Evolutionary conservation across 1,140 invertebrate genomes (phyloP).

Genomic region (Drosophila subobscura): DNA sequence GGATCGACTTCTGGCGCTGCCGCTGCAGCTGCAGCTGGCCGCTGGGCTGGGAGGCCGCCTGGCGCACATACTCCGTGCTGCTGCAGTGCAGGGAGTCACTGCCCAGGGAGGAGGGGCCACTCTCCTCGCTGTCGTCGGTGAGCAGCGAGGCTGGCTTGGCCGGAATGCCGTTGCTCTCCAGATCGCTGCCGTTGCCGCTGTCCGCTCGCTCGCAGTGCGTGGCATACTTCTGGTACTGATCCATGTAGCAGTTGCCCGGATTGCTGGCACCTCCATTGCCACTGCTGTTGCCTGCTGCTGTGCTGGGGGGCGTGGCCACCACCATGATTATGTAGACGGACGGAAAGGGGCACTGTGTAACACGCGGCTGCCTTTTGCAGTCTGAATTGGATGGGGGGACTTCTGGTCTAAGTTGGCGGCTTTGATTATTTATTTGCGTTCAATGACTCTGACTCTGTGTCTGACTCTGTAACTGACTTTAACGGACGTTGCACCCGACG

Average conservation of each 20-base stretch:
- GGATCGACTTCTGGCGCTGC: conserved; percentile 61
- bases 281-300: conserved; percentile 42
- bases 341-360: conserved; percentile 2
- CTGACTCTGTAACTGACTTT: conserved; percentile 43
- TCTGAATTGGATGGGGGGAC: too few species aligned
- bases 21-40: conserved; percentile 60
- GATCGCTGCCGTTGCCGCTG: conserved; percentile 92
- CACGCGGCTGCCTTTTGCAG: conserved; percentile 3
- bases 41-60: conserved; percentile 62
- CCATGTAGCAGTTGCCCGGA: conserved; percentile 87
- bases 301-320: conserved; percentile 46
- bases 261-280: conserved; percentile 32
- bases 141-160: conserved; percentile 84
- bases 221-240: conserved; percentile 69
- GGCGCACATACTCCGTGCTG: conserved; percentile 69
- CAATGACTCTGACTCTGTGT: conserved; percentile 59
- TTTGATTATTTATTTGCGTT: conserved; percentile 44
- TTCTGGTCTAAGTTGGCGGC: not conserved
- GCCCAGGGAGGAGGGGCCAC: conserved; percentile 73
- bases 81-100: conserved; percentile 77
- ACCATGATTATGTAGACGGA: conserved; percentile 45
- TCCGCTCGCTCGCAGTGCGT: conserved; percentile 90
- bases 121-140: conserved; percentile 84
- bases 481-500: conserved; percentile 79
- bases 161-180: conserved; percentile 85